Base-by-base conservation (phyloP, 2,797 vertebrate genomes). In the Lepilemur septentrionalis region DNA sequence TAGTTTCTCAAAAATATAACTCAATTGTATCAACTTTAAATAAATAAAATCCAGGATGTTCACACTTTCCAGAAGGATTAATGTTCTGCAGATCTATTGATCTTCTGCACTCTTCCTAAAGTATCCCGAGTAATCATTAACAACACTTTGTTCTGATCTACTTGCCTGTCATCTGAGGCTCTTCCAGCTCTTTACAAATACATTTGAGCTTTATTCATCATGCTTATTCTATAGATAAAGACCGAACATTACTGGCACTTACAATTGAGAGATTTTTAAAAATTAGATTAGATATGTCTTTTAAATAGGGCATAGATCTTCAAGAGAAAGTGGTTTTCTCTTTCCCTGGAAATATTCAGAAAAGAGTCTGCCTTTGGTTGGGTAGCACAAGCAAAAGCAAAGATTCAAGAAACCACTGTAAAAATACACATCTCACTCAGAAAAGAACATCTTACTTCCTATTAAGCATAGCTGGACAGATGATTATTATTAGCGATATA, bases 11-110 rank as follows among this genome's bases (percentile, higher is more conserved):
- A 95, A 95, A 83, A 93, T 90, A 79, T 95, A 96, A 95, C 93
- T 95, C 93, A 90, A 57, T 92, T 95, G 43, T 80, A 80, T 73
- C 88, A 76, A 57, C 85, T 91, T 92, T 97, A 97, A 97, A 94
- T 91, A 96, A 92, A 92, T 97, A 96, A 97, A 97, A 95, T 89
- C 65, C 48, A 93, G 84, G 94, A 73, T 92, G 90, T 55, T 87
- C 78, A 92, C 52, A 32, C 81, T 92, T 97, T 90, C 52, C 52
- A 95, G 75, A 91, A 59, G 81, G 70, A 97, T 89, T 92, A 48
- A 93, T 91, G 83, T 80, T 92, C 93, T 78, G 69, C 43, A 79
- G 76, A 86, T 82, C 43, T 96, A 97, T 89, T 95, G 80, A 91
- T 96, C 91, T 92, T 93, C 55, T 59, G 70, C 43, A 61, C 61